phyloP scores from a whole-genome alignment of 2,113 vertebrate genomes.

The Pseudorasbora parva region DNA sequence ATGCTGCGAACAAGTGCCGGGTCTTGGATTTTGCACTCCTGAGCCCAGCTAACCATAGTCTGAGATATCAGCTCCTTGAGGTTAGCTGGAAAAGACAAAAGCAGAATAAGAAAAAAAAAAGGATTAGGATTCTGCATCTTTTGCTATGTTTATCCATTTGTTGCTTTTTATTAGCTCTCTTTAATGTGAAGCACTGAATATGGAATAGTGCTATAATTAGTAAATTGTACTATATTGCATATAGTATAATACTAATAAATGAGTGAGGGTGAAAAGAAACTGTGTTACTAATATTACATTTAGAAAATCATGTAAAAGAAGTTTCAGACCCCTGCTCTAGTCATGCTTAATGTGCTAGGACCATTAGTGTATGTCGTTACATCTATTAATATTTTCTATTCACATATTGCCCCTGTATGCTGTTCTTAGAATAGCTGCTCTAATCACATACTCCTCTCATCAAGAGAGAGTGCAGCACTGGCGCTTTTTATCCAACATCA shows the following conservation, averaged over 20 bases:
- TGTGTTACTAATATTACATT: not conserved
- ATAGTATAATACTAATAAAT: not conserved
- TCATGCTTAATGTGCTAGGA: conserved; percentile 15
- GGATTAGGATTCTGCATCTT: not conserved
- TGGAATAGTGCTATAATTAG: not conserved
- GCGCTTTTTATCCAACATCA: conserved; percentile 30
- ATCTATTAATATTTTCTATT: conserved; percentile 41
- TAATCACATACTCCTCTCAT: conserved; percentile 30
- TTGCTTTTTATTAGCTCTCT: not conserved
- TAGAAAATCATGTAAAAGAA: not conserved
- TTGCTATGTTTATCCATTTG: not conserved
- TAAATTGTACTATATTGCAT: not conserved
- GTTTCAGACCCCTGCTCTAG: not conserved
- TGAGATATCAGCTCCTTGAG: conserved; percentile 95
- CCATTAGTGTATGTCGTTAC: not conserved
- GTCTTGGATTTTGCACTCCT: conserved; percentile 92
- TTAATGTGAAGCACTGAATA: not conserved
- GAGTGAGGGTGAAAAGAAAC: not conserved
- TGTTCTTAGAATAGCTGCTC: conserved; percentile 27
- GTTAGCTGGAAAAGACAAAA: conserved; percentile 77
- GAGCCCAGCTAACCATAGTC: conserved; percentile 95
- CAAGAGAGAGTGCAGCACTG: not conserved
- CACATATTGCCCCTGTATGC: conserved; percentile 12
- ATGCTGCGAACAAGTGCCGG: conserved; percentile 90
- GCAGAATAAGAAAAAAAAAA: not conserved